Base-by-base conservation (phyloP, 2,113 vertebrate species). In the Ranitomeya imitator region DNA sequence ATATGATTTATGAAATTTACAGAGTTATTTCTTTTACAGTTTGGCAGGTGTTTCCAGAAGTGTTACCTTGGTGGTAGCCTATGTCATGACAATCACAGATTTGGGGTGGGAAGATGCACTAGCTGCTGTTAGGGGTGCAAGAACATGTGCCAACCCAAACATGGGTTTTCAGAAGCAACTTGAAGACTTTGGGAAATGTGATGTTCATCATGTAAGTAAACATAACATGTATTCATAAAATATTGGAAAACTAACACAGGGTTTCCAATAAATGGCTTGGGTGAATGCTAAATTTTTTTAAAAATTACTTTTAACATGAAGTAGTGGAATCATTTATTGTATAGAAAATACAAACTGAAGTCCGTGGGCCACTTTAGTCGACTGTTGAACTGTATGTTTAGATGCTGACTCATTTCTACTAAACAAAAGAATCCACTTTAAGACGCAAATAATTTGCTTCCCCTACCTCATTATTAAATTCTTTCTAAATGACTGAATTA, bases 11-110 rank as follows among this genome's bases (percentile, higher is more conserved):
- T 76, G 9, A 19, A 19, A 52, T 76, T 51, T 76, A 21, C 18
- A 11, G 8, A 21, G 21, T 31, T 55, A 76, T 6, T 76, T 51
- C 6, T 86, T 21, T 1, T 85, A 13, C 92, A 99, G 98, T 93
- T 95, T 99, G 91, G 97, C 98, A 2, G 98, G 98, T 7, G 97
- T 99, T 88, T 99, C 98, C 71, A 97, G 98, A 85, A 99, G 98
- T 0, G 97, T 98, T 85, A 99, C 98, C 0, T 88, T 99, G 91
- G 98, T 99, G 86, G 96, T 97, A 7, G 97, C 98, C 3, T 99
- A 99, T 91, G 95, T 99, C 91, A 99, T 99, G 98, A 97, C 97
- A 0, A 94, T 98, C 93, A 99, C 97, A 0, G 93, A 97, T 55
- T 94, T 99, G 55, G 97, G 97, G 67, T 99, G 98, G 98, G 95